phyloP scores from a whole-genome alignment of 2,888 invertebrate genomes.

The Agonopterix alstromeriana region DNA sequence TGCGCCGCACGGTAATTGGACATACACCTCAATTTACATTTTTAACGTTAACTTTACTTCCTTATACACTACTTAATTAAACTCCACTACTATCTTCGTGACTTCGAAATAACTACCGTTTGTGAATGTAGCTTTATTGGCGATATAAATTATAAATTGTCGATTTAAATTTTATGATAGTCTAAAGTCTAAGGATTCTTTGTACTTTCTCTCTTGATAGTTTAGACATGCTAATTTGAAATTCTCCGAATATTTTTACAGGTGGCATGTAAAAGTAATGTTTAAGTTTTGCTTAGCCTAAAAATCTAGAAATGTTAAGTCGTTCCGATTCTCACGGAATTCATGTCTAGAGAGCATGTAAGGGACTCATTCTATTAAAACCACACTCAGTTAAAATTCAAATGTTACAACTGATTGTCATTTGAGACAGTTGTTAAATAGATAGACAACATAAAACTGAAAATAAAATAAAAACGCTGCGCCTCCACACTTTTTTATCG shows the following conservation, averaged over 20 bases:
- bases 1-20: constrained; percentile 45
- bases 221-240: too few species aligned
- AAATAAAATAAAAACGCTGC: too few species aligned
- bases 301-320: constrained; percentile 39
- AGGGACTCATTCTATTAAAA: too few species aligned
- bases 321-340: constrained; percentile 15
- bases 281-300: constrained; percentile 40
- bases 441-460: too few species aligned
- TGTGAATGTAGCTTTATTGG: constrained; percentile 26
- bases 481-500: too few species aligned
- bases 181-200: constrained; percentile 20
- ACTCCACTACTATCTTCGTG: constrained; percentile 16
- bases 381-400: too few species aligned
- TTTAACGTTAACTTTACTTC: constrained; percentile 34
- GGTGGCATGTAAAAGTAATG: constrained; percentile 30
- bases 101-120: constrained; percentile 16
- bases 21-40: constrained; percentile 44
- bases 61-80: constrained; percentile 36
- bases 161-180: constrained; percentile 18
- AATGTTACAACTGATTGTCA: too few species aligned
- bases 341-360: too few species aligned
- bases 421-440: too few species aligned
- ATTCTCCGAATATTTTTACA: constrained; percentile 50
- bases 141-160: constrained; percentile 25
- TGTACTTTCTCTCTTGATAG: constrained; percentile 46